Evolutionary conservation across 2,113 vertebrate species (phyloP).

Genomic region (Prunella himalayana): DNA sequence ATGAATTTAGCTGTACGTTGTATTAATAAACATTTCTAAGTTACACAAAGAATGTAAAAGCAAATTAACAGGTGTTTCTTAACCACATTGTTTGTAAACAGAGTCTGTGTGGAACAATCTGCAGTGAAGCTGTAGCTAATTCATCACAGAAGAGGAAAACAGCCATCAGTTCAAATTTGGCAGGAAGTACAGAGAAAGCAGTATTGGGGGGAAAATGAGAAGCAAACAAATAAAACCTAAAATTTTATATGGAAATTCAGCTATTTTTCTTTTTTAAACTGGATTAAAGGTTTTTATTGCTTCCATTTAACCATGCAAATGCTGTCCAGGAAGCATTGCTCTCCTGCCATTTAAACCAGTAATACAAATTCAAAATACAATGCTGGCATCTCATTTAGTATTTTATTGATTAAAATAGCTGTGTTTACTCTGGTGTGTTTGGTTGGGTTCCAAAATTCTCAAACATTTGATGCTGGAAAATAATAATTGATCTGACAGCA

Average conservation of each 20-base stretch:
- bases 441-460: not conserved
- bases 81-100: not conserved
- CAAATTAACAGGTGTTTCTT: slow-evolving; percentile 2
- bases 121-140: not conserved
- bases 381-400: not conserved
- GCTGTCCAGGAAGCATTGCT: not conserved
- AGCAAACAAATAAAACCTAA: not conserved
- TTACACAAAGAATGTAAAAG: not conserved
- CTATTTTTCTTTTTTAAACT: not conserved
- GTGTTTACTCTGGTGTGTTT: not conserved
- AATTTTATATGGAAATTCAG: not conserved
- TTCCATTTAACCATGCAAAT: not conserved
- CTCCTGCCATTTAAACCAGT: not conserved
- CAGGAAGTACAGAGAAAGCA: not conserved
- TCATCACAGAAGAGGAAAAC: not conserved
- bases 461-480: not conserved
- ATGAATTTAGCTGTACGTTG: not conserved
- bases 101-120: not conserved
- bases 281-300: not conserved
- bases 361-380: not conserved
- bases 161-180: not conserved
- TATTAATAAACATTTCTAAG: not conserved
- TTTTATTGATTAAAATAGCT: not conserved
- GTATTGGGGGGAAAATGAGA: not conserved
- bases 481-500: not conserved